Evolutionary conservation across 2,113 vertebrate species (phyloP), one percentile per base, ranked within the genome.

Genomic region (Thalassoma bifasciatum): DNA sequence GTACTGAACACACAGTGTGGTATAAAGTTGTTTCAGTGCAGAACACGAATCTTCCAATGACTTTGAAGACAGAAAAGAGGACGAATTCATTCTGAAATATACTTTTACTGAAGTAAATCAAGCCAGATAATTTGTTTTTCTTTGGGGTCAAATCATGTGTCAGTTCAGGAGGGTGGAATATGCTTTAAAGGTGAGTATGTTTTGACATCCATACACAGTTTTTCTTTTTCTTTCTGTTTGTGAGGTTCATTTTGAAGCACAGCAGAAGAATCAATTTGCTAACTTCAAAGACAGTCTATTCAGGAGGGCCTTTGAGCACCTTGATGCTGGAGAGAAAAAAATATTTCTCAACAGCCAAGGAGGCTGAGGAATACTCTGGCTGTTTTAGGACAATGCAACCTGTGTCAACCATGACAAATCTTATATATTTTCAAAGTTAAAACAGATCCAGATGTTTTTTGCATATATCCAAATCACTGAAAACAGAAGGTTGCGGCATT

Each of bases 241-340:
- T 49, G 46, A 30, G 46, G 19, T 49, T 49, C n/a, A 8, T 23
- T 65, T 23, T 42, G 10, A 3, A 0, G 19, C 8, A 11, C 44
- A 37, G 47, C 21, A 57, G 40, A 58, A 66, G 38, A 86, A 86
- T 81, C 77, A 67, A 60, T 83, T 79, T 64, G 3, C 70, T 56
- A 54, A 69, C 77, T 83, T 83, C 58, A 85, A 80, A 75, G 86
- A 72, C 65, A 66, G 53, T 50, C 49, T 26, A 23, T 14, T 8
- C 42, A 17, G 40, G 34, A 22, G 40, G 40, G 30, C 30, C 22
- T 24, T 3, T 19, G 21, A 66, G 66, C 22, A 26, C 19, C 2
- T 21, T 10, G 52, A 30, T 16, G 58, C 47, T 17, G 22, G 7
- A 30, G 40, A 40, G 30, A 61, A 54, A 61, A 54, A 30, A 30